A percentile compares a stretch with the other conserved stretches of the same genome.
Evolutionary conservation across 2,113 vertebrate species (phyloP).

Genomic region (Calypte anna): DNA sequence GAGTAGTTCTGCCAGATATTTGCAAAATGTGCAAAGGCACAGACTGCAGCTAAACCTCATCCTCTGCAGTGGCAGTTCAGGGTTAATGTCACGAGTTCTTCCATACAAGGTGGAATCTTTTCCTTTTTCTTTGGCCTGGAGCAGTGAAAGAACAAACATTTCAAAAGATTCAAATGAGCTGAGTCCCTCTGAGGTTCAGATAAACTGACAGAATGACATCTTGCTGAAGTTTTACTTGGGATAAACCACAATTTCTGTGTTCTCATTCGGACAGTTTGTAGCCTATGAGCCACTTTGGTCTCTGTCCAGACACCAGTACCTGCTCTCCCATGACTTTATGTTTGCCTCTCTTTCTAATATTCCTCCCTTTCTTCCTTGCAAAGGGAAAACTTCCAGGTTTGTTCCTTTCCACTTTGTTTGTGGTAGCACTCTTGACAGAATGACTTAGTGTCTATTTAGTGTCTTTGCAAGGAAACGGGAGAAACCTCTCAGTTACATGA

Average conservation of each 20-base stretch:
- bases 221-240: background rate
- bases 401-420: conserved; percentile 7
- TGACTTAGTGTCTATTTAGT: conserved; percentile 47
- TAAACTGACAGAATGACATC: conserved; percentile 10
- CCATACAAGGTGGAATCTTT: background rate
- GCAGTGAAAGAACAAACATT: conserved; percentile 7
- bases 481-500: conserved; percentile 57
- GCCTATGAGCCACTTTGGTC: background rate
- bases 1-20: conserved; percentile 6
- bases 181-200: background rate
- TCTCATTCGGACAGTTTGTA: background rate
- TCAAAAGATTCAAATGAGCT: background rate
- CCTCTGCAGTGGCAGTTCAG: background rate
- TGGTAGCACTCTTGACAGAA: conserved; percentile 46
- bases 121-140: background rate
- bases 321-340: conserved; percentile 18
- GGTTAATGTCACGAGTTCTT: background rate
- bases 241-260: background rate
- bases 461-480: conserved; percentile 45
- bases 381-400: conserved; percentile 45
- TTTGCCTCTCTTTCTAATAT: background rate
- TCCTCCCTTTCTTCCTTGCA: background rate
- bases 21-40: background rate
- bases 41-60: background rate
- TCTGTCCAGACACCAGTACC: background rate